These are phyloP conservation scores for Neodiprion pinetum DNA, from an alignment of 1,140 invertebrate genomes.

Conservation along the genomic window DNA sequence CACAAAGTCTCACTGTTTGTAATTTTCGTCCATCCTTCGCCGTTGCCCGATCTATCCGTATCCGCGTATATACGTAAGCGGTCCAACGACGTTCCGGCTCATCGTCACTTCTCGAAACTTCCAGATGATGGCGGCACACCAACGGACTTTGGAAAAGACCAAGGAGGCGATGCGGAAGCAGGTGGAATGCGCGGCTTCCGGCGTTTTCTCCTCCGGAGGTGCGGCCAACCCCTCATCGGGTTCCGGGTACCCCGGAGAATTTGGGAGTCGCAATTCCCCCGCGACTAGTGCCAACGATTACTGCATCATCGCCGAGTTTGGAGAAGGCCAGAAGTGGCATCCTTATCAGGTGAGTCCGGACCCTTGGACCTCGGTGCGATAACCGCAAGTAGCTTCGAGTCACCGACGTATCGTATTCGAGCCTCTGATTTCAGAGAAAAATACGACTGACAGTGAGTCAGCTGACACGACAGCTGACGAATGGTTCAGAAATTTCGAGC, in stretches of 20 bases:
- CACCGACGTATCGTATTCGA: not conserved
- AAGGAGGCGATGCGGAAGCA: conserved; percentile 56
- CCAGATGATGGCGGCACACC: conserved; percentile 55
- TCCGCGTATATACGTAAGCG: not conserved
- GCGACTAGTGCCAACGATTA: conserved; percentile 39
- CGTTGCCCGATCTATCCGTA: not conserved
- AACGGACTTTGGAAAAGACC: conserved; percentile 55
- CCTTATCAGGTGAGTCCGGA: conserved; percentile 55
- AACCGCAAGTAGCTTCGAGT: too few relatives aligned
- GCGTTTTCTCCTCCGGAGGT: conserved; percentile 34
- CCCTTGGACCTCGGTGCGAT: too few relatives aligned
- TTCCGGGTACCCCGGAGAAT: conserved; percentile 42
- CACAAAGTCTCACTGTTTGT: too few relatives aligned
- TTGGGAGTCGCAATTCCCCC: conserved; percentile 18
- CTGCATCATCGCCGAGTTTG: conserved; percentile 48
- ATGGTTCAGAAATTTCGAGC: not conserved
- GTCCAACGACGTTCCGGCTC: not conserved
- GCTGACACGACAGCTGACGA: not conserved
- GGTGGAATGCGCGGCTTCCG: conserved; percentile 42
- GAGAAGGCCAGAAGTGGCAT: conserved; percentile 58
- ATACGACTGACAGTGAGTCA: not conserved
- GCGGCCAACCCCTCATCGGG: conserved; percentile 12
- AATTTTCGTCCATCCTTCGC: too few relatives aligned
- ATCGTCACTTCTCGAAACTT: conserved; percentile 9
- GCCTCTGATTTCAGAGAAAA: not conserved